These are phyloP conservation scores for Cerastis leucographa DNA, from an alignment of 2,888 invertebrate genomes.

Conservation along the genomic window DNA sequence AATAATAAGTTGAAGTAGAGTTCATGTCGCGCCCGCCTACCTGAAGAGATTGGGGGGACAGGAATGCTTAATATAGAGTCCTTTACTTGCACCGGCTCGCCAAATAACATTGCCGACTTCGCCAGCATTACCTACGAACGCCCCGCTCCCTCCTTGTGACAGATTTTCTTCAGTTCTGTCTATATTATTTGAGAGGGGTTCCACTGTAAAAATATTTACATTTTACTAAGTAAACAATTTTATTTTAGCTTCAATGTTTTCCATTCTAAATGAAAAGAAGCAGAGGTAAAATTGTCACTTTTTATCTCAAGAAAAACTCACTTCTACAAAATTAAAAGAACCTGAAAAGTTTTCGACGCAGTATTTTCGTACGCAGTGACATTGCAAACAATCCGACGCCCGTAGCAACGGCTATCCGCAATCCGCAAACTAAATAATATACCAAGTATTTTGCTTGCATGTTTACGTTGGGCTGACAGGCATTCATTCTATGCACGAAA, in stretches of 20 bases:
- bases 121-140: conserved; percentile 77
- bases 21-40: conserved; percentile 85
- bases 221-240: conserved; percentile 57
- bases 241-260: conserved; percentile 50
- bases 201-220: conserved; percentile 56
- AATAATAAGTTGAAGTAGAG: conserved; percentile 89
- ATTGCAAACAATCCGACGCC: conserved; percentile 65
- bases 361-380: conserved; percentile 54
- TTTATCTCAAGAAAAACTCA: conserved; percentile 49
- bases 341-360: conserved; percentile 50
- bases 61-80: conserved; percentile 90
- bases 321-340: conserved; percentile 44
- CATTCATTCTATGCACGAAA: conserved; percentile 90
- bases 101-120: conserved; percentile 87
- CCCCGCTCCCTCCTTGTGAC: conserved; percentile 70
- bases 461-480: conserved; percentile 88
- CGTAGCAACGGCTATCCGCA: conserved; percentile 64
- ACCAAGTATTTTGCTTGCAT: conserved; percentile 84
- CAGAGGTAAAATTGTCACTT: conserved; percentile 44
- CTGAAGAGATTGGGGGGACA: conserved; percentile 88
- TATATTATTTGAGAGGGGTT: conserved; percentile 65
- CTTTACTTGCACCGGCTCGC: conserved; percentile 87
- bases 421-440: conserved; percentile 81
- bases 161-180: conserved; percentile 67
- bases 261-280: conserved; percentile 51